phyloP scores from a whole-genome alignment of 2,888 invertebrate genomes.

The Molorchus minor region DNA sequence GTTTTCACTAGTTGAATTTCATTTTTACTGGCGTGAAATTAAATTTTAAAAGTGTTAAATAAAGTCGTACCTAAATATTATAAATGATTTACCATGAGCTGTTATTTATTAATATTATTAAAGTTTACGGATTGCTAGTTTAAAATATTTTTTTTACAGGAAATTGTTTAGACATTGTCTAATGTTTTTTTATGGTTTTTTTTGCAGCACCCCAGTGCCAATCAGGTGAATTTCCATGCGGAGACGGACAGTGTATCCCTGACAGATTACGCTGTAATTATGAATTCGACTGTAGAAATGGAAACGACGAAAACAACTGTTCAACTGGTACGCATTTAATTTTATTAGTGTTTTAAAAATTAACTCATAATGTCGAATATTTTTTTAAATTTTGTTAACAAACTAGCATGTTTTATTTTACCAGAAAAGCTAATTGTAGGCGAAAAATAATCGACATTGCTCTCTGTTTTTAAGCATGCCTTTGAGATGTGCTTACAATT shows the following conservation, averaged over 20 bases:
- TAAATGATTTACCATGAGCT: no score
- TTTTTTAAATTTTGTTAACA: no score
- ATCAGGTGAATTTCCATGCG: conserved; percentile 66
- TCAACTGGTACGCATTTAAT: conserved; percentile 32
- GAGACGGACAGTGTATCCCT: conserved; percentile 68
- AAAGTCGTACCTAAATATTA: no score
- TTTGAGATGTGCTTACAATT: conserved; percentile 19
- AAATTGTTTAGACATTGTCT: no score
- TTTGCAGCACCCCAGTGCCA: conserved; percentile 51
- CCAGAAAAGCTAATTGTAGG: no score
- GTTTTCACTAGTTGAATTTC: no score
- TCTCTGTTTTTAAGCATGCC: conserved; percentile 19
- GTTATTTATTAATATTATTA: no score
- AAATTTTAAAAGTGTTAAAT: no score
- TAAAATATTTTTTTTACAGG: no score
- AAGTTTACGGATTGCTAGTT: no score
- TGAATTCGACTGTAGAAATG: conserved; percentile 67
- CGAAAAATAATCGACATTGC: conserved; percentile 6
- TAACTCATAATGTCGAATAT: conserved; percentile 3
- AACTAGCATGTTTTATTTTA: conserved; percentile 8
- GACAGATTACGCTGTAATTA: conserved; percentile 68
- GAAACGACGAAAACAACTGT: conserved; percentile 68
- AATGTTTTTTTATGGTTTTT: no score
- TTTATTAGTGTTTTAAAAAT: neutral
- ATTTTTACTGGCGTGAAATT: no score